Base-by-base conservation (phyloP, 2,888 invertebrate species). In the Microplitis manilae region DNA sequence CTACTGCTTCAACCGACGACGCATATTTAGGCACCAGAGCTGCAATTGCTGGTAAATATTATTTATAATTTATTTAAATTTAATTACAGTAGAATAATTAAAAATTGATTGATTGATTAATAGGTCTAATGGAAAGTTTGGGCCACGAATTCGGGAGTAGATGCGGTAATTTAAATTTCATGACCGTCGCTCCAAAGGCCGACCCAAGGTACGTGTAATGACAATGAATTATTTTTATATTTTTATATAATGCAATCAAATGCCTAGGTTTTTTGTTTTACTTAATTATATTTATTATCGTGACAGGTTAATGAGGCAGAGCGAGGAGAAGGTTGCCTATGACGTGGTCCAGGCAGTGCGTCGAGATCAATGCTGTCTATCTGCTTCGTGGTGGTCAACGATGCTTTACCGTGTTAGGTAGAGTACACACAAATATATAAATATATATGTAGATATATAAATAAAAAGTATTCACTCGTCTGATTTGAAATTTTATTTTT, bases 61-160 rank as follows among this genome's bases (percentile, higher is more conserved):
- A 15, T 64, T 41, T 41, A 59, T 5, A 13, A 59, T 13, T 67
- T 5, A 74, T 4, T 8, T 6, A 68, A 50, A 62, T 61, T 59
- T 20, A 2, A 61, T 38, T 9, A 60, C 17, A 39, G 30, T 9
- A 62, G 2, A 64, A 30, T 60, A 77, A 17, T 41, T 73, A n/a
- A n/a, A 60, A 30, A 30, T 30, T 62, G 6, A 71, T 61, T 20
- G 64, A 65, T 70, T 65, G 13, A 61, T 71, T 40, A 20, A n/a
- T 71, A 90, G 90, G 88, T 71, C 79, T 89, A 1, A 88, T 89
- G 84, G 88, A 86, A 62, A 85, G 85, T 73, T 79, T 90, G 71
- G 83, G 85, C 50, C 81, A 86, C 5, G 83, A 86, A 50, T 85
- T 89, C 69, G 82, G 82, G 72, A 81, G 82, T 39, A 77, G 80